Evolutionary conservation across 1,140 invertebrate genomes (phyloP).

Genomic region (Euura saliciscinereae): DNA sequence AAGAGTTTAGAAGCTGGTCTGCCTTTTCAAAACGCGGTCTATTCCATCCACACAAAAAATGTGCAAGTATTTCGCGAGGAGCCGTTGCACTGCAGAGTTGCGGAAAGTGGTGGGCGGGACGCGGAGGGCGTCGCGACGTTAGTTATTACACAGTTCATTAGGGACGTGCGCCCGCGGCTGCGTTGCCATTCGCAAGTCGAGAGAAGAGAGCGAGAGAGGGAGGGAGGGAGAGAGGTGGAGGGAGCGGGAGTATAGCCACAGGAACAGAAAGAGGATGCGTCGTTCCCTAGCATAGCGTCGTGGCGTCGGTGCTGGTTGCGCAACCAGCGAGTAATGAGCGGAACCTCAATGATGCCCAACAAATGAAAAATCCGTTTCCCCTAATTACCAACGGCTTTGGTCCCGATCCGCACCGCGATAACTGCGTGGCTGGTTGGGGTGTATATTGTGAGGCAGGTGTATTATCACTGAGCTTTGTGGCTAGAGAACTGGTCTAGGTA

Average conservation of each 20-base stretch:
- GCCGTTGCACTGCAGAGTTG: neutral
- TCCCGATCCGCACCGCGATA: constrained; percentile 33
- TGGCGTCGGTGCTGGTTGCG: constrained; percentile 20
- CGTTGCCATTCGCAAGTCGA: constrained; percentile 20
- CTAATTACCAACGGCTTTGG: constrained; percentile 34
- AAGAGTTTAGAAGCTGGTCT: no score
- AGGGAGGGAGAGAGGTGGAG: constrained; percentile 25
- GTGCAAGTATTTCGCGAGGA: neutral
- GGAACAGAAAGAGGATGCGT: constrained; percentile 29
- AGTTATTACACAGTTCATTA: constrained; percentile 43
- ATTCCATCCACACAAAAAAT: no score
- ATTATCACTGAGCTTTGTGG: no score
- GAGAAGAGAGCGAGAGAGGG: constrained; percentile 6
- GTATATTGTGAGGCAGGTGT: neutral
- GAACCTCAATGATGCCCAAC: constrained; percentile 28
- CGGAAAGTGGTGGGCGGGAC: neutral
- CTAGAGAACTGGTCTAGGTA: no score
- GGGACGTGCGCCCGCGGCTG: constrained; percentile 33
- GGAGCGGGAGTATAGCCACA: constrained; percentile 10
- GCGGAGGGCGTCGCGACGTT: constrained; percentile 31
- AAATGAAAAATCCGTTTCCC: constrained; percentile 38
- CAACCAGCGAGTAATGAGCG: constrained; percentile 30
- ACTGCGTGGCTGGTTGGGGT: neutral
- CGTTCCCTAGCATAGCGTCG: constrained; percentile 28
- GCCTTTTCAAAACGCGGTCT: no score